Evolutionary conservation across 2,797 vertebrate species (phyloP), one percentile per base, ranked within the genome.

Genomic region (Lithobates pipiens): DNA sequence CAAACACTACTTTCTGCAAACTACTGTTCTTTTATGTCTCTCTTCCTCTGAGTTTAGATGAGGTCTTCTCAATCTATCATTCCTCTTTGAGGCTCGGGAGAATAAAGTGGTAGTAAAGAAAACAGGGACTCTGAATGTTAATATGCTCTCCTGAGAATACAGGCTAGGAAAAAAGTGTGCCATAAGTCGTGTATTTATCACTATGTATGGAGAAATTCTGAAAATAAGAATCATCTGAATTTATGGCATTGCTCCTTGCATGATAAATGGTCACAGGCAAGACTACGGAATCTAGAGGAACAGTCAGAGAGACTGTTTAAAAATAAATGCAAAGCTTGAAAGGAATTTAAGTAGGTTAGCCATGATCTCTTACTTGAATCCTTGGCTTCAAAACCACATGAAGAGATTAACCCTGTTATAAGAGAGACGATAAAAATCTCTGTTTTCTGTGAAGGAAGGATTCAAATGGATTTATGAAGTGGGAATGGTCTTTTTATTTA

Each of bases 341-440:
- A 85, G 44, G 29, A 54, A 44, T 85, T 46, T 75, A 85, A 80
- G 84, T 85, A 85, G 84, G 84, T 85, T 85, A 85, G 61, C 84
- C 63, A 75, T 50, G 32, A 68, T 72, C 44, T 79, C 76, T 79
- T 74, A 67, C 71, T 67, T 75, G 68, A 85, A 80, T 75, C 70
- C 44, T 32, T 80, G 77, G 77, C 44, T 75, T 80, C 63, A 68
- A 85, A 80, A 70, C 71, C 46, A 69, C 77, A 80, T 76, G 72
- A 80, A 76, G 72, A 69, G 72, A 76, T 80, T 80, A 80, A 74
- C 71, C 29, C 84, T 61, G 13, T 42, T 69, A 39, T 76, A 80
- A 32, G 61, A 69, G 65, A 50, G 74, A 77, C 77, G 61, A 78
- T 46, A 68, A 21, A 80, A 72, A 65, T 74, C 76, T 85, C 32